Percentiles rank a stretch among this genome's conserved stretches.
These are phyloP conservation scores for Mus musculus DNA, from an alignment of 2,113 vertebrate species.

Conservation along the genomic window DNA sequence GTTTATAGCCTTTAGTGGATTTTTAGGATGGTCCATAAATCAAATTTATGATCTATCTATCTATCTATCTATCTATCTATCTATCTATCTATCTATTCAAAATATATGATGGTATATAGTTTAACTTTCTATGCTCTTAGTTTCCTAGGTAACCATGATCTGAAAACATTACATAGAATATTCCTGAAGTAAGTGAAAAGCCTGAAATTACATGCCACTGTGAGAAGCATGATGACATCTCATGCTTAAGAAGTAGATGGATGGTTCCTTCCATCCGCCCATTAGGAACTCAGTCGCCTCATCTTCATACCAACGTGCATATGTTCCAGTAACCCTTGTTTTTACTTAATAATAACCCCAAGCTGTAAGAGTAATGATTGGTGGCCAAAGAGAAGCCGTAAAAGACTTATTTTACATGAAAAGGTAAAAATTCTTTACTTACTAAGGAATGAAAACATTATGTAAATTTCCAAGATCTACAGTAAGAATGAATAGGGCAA, in stretches of 20 bases:
- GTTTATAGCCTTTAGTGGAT: neutral
- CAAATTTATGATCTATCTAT: neutral
- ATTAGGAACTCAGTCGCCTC: neutral
- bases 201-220: neutral
- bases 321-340: neutral
- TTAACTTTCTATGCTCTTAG: neutral
- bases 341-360: neutral
- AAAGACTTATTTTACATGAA: neutral
- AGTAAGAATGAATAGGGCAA: neutral
- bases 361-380: neutral
- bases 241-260: neutral
- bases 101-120: neutral
- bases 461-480: neutral
- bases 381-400: neutral
- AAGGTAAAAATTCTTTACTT: neutral
- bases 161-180: neutral
- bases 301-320: neutral
- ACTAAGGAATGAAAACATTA: neutral
- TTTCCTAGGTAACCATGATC: neutral
- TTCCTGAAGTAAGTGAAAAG: neutral
- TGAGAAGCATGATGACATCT: neutral
- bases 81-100: neutral
- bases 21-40: constrained; percentile 24
- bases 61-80: neutral
- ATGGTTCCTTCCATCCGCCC: neutral